These are phyloP conservation scores for Trachemys scripta DNA, from an alignment of 2,113 vertebrate genomes.

Conservation along the genomic window DNA sequence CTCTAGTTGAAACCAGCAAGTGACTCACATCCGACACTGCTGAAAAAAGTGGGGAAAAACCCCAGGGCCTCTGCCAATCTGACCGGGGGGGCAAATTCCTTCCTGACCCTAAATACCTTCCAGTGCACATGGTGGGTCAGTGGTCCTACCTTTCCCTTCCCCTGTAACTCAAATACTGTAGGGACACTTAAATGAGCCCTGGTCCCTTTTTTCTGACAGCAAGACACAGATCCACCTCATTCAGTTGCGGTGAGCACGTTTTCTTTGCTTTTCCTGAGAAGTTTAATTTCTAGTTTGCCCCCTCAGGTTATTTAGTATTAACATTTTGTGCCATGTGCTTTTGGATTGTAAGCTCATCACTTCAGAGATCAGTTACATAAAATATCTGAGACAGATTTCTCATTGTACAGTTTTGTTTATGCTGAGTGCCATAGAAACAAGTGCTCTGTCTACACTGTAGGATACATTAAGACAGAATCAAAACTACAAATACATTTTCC, in stretches of 20 bases:
- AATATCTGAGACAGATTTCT: neutral
- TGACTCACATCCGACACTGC: too few species aligned
- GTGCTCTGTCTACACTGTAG: neutral
- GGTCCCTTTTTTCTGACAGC: too few species aligned
- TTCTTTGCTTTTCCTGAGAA: neutral
- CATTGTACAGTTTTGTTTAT: fast-evolving
- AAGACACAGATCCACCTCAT: too few species aligned
- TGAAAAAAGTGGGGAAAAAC: neutral
- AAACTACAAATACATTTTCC: neutral
- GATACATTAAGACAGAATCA: too few species aligned
- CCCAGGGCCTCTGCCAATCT: neutral
- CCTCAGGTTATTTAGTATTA: neutral
- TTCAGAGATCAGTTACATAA: neutral
- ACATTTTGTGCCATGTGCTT: neutral
- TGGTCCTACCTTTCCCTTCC: too few species aligned
- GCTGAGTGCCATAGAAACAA: neutral
- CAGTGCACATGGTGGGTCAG: too few species aligned
- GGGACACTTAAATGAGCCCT: too few species aligned
- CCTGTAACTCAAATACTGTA: too few species aligned
- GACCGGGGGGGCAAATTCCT: too few species aligned
- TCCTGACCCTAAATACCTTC: too few species aligned
- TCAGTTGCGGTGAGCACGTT: neutral
- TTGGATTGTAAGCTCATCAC: neutral
- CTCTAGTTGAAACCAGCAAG: neutral
- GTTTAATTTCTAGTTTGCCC: neutral